These are phyloP conservation scores for Spodoptera picta DNA, from an alignment of 2,888 invertebrate genomes.

Conservation along the genomic window DNA sequence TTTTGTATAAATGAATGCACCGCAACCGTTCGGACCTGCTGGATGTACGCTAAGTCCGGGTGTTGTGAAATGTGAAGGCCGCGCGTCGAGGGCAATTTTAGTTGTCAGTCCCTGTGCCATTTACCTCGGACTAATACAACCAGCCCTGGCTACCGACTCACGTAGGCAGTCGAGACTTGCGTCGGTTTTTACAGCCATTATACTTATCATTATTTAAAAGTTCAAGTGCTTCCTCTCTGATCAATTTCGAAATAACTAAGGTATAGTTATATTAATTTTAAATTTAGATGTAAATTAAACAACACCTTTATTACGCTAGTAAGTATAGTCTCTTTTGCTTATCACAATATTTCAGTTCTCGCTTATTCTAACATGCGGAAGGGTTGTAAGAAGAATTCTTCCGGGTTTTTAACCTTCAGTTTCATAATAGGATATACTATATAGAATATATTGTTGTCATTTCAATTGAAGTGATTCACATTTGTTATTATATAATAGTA, in stretches of 20 bases:
- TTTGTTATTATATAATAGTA: slow-evolving; percentile 31
- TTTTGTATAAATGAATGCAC: slow-evolving; percentile 68
- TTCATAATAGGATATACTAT: slow-evolving; percentile 54
- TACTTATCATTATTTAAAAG: slow-evolving; percentile 9
- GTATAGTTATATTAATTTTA: no score
- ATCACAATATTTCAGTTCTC: slow-evolving; percentile 48
- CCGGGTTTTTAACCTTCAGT: slow-evolving; percentile 70
- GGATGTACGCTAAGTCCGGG: slow-evolving; percentile 87
- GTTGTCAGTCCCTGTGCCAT: slow-evolving; percentile 84
- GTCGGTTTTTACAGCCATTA: slow-evolving; percentile 45
- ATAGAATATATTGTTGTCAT: slow-evolving; percentile 53
- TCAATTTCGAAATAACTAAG: neutral
- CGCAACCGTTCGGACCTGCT: slow-evolving; percentile 67
- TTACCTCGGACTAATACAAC: slow-evolving; percentile 66
- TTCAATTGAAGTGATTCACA: slow-evolving; percentile 45
- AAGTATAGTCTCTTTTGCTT: slow-evolving; percentile 11
- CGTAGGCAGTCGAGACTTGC: slow-evolving; percentile 35
- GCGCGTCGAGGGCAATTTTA: slow-evolving; percentile 79
- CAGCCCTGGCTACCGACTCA: slow-evolving; percentile 38
- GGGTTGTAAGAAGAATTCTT: slow-evolving; percentile 62
- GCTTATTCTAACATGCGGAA: slow-evolving; percentile 51
- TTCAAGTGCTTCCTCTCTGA: neutral
- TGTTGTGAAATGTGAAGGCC: slow-evolving; percentile 87
- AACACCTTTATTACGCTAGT: no score
- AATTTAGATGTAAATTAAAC: no score